Conservation (phyloP, 2,113 vertebrate genomes). For the Macheiramphus alcinus region DNA sequence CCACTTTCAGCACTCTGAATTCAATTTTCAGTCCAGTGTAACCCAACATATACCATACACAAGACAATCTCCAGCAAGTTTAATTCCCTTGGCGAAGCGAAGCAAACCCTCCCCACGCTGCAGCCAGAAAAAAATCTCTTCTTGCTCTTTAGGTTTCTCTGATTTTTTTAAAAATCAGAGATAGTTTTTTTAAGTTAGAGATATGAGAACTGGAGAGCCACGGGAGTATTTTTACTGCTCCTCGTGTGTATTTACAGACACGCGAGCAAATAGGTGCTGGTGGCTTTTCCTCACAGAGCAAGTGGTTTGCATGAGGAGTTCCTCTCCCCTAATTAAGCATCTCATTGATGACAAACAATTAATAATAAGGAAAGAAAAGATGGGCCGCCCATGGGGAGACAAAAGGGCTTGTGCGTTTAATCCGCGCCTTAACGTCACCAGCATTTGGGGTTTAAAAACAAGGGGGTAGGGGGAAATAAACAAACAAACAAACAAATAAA, state of each 20-base stretch:
- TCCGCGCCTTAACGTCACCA: accelerated
- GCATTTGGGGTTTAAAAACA: background rate
- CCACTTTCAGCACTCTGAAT: background rate
- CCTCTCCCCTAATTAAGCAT: background rate
- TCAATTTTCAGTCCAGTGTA: background rate
- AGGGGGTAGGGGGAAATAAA: background rate
- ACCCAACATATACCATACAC: accelerated
- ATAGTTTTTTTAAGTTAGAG: background rate
- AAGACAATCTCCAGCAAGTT: background rate
- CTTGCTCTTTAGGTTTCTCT: background rate
- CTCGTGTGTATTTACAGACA: background rate
- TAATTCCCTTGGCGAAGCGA: background rate
- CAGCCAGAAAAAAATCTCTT: background rate
- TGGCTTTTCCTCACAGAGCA: background rate
- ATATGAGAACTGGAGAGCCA: background rate
- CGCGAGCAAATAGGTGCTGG: accelerated
- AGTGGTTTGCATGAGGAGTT: background rate
- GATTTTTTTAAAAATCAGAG: background rate
- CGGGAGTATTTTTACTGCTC: background rate
- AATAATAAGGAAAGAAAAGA: background rate
- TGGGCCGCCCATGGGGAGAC: background rate
- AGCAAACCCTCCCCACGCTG: background rate
- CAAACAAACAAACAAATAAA: background rate
- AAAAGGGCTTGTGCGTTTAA: background rate
- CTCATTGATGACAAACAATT: background rate